Evolutionary conservation across 2,797 vertebrate species (phyloP).

Genomic region (Pseudotriccus pelzelni): DNA sequence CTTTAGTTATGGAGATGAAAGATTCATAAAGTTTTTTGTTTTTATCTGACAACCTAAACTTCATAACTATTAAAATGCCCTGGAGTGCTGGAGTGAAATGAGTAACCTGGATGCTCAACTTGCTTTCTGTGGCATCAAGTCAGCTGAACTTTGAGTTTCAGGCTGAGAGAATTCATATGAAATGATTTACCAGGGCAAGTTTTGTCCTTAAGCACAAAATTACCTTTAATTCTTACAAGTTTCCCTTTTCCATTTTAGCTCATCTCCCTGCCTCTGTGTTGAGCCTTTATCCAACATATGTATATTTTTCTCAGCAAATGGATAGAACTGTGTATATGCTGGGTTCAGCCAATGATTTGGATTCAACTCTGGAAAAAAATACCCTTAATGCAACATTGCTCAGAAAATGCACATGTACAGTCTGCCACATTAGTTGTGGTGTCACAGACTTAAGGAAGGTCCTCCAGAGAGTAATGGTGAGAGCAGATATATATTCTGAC

Average conservation of each 20-base stretch:
- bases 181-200: not conserved
- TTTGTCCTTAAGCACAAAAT: not conserved
- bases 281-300: not conserved
- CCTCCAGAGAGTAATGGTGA: not conserved
- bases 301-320: not conserved
- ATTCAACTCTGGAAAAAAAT: not conserved
- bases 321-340: not conserved
- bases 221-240: not conserved
- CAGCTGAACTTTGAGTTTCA: not conserved
- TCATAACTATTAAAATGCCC: not conserved
- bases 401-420: not conserved
- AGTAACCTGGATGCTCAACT: not conserved
- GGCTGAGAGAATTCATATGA: not conserved
- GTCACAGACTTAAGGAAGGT: not conserved
- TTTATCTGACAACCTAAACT: not conserved
- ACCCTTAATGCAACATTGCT: not conserved
- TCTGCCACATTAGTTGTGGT: not conserved
- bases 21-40: not conserved
- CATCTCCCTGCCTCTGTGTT: not conserved
- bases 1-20: no score
- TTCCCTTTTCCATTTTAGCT: not conserved
- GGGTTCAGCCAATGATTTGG: not conserved
- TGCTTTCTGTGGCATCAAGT: not conserved
- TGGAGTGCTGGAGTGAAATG: not conserved
- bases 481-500: not conserved